These are phyloP conservation scores for Epinephelus cyanopodus DNA, from an alignment of 2,113 vertebrate genomes.

Conservation along the genomic window DNA sequence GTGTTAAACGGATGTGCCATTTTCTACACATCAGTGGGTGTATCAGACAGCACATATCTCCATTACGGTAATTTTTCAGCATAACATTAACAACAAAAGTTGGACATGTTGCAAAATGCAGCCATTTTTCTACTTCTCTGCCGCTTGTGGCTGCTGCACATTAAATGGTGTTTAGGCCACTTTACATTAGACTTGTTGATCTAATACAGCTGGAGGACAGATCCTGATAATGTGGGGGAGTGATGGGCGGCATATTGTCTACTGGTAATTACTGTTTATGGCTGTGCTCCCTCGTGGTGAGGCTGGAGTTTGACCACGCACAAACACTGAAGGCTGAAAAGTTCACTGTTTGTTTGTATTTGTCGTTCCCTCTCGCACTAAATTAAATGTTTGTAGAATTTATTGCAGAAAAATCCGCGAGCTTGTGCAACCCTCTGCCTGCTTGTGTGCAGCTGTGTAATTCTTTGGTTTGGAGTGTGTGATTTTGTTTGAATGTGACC, in stretches of 20 bases:
- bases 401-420: not conserved
- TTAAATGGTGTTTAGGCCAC: conserved; percentile 36
- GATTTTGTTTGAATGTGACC: too few relatives aligned
- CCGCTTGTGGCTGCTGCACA: not conserved
- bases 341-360: not conserved
- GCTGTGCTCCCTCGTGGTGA: conserved; percentile 9
- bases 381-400: not conserved
- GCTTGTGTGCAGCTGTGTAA: not conserved
- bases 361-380: not conserved
- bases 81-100: conserved; percentile 7
- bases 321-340: not conserved
- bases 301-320: conserved; percentile 14
- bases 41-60: not conserved
- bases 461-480: too few relatives aligned
- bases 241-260: conserved; percentile 39
- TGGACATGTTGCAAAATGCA: not conserved
- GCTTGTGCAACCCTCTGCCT: not conserved
- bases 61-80: not conserved
- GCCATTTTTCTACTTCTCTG: not conserved
- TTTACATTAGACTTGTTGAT: conserved; percentile 40
- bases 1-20: conserved; percentile 30
- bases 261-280: conserved; percentile 29
- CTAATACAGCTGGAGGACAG: conserved; percentile 38
- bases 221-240: conserved; percentile 18
- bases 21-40: conserved; percentile 16